These are phyloP conservation scores for Chrysomela aeneicollis DNA, from an alignment of 2,888 invertebrate species.

Conservation along the genomic window DNA sequence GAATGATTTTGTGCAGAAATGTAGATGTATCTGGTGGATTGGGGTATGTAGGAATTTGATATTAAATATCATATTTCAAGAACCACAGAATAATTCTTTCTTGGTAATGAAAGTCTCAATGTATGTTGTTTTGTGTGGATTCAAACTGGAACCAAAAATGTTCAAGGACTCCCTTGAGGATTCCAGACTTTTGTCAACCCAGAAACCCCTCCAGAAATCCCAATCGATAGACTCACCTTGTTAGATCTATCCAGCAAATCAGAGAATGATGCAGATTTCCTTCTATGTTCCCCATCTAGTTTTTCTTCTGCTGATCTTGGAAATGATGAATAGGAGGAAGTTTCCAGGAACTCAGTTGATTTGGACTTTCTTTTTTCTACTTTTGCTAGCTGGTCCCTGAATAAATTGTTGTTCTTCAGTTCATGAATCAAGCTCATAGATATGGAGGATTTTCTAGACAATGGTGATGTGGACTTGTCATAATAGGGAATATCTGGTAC, in stretches of 20 bases:
- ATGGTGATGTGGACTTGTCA: constrained; percentile 4
- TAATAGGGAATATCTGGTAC: too few relatives aligned
- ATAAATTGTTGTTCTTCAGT: constrained; percentile 28
- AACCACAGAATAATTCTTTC: too few relatives aligned
- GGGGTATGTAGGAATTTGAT: too few relatives aligned
- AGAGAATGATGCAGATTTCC: constrained; percentile 30
- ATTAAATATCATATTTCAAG: too few relatives aligned
- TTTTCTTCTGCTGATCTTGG: constrained; percentile 10
- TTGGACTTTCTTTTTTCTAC: constrained; percentile 33
- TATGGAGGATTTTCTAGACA: constrained; percentile 31
- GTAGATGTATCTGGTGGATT: too few relatives aligned
- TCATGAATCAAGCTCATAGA: constrained; percentile 35
- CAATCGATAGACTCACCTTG: constrained; percentile 25
- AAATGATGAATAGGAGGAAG: background rate
- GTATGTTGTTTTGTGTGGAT: too few relatives aligned
- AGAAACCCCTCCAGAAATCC: background rate
- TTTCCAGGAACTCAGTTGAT: constrained; percentile 35
- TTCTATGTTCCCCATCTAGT: constrained; percentile 6
- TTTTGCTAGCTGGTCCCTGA: constrained; percentile 30
- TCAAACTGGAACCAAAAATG: too few relatives aligned
- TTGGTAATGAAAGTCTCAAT: too few relatives aligned
- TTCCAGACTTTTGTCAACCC: background rate
- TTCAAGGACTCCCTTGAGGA: too few relatives aligned
- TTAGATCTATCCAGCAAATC: constrained; percentile 19
- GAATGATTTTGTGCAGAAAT: too few relatives aligned